Evolutionary conservation across 2,888 invertebrate species (phyloP), one percentile per base, ranked within the genome.

Genomic region (Hofmannophila pseudospretella): DNA sequence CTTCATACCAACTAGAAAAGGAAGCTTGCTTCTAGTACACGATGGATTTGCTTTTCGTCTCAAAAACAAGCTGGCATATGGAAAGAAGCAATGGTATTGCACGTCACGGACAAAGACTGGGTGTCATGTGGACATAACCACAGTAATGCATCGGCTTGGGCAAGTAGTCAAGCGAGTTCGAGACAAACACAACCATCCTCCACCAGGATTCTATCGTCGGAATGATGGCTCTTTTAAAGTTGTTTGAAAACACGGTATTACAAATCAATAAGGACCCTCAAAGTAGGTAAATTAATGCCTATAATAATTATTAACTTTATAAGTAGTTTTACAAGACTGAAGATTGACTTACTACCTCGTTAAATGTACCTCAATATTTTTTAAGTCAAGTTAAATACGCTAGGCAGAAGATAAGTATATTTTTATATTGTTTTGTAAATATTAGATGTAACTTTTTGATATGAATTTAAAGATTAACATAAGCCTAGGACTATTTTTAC

Each of bases 41-140:
- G 58, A 80, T 38, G 82, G 84, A 7, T 80, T 66, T 44, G 81
- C 84, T 27, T 84, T 84, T 42, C 63, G 84, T 9, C 47, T 84
- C 11, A 84, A 84, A 45, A 84, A 84, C 38, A 82, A 80, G 54
- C 48, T 84, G 32, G 84, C 84, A 0, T 78, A 81, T 49, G 82
- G 84, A 16, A 84, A 80, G 51, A 82, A 82, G 38, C 84, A 84
- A 41, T 84, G 84, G 84, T 84, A 84, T 41, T 84, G 84, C 36
- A 79, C 74, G 19, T 77, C 79, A 0, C 60, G 84, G 1, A 70
- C 64, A 0, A 81, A 81, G 45, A 74, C 78, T 1, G 81, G 81
- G 9, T 84, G 84, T 41, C 71, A 68, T n/a, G 84, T 78, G 7
- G 82, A 79, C 39, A 63, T 82, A 1, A 82, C 74, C 2, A 82